Evolutionary conservation across 2,797 vertebrate genomes (phyloP), one percentile per base, ranked within the genome.

Genomic region (Gymnocypris eckloni): DNA sequence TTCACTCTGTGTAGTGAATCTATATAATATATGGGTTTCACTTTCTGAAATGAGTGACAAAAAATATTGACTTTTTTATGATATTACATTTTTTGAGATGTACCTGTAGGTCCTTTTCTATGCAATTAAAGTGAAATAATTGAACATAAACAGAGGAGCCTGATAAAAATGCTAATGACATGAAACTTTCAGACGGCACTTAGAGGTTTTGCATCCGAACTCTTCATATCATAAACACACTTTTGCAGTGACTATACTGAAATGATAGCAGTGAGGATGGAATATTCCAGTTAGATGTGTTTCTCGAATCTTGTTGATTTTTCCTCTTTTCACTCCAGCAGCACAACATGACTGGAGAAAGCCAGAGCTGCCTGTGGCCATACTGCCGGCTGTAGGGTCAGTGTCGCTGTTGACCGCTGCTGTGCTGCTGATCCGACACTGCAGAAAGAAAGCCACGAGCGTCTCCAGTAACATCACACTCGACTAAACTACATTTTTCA

Each of bases 401-500:
- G 20, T 84, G 37, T 86, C 86, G 1, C 54, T 89, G n/a, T 25
- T 87, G 84, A 81, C 86, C 1, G 56, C 45, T 41, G 54, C 67
- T 15, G 64, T 16, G 15, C 28, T 86, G 39, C 33, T 87, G 43
- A 50, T 86, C 11, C 77, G 54, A 48, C 18, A 72, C 50, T 78
- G 50, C 52, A 79, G 78, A 54, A 84, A 43, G 39, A 43, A 79
- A 77, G 18, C 12, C 45, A 69, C 12, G n/a, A 45, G 20, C 22
- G 1, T 1, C 28, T 67, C 81, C n/a, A 2, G 2, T 39, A 33
- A 69, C 48, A 20, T 64, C n/a, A 0, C 20, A 22, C 6, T 67
- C 12, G 41, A 15, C 28, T 61, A 72, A 66, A 79, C 28, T 25
- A 12, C 0, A 11, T 61, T 61, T n/a, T 4, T 61, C 1, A n/a